phyloP scores from a whole-genome alignment of 2,113 vertebrate genomes.

The Colistium nudipinnis region DNA sequence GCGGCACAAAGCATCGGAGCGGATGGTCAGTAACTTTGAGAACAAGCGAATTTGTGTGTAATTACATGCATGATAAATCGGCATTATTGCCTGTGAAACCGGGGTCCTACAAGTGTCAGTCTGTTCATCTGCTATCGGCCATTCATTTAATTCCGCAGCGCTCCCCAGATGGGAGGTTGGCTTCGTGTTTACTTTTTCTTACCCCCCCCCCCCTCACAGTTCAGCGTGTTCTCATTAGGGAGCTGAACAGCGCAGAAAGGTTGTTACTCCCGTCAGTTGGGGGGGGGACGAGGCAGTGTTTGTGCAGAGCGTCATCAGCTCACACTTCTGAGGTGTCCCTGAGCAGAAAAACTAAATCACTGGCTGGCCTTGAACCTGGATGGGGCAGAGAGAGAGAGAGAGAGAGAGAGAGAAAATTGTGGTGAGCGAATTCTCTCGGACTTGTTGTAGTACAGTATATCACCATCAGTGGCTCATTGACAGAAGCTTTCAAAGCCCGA shows the following conservation, averaged over 20 bases:
- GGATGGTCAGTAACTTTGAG: conserved; percentile 20
- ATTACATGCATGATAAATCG: conserved; percentile 29
- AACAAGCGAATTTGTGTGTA: conserved; percentile 13
- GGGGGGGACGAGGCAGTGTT: conserved; percentile 2
- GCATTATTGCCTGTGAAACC: conserved; percentile 11
- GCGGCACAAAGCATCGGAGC: conserved; percentile 9
- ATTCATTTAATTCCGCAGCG: neutral
- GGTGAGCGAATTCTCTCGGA: neutral
- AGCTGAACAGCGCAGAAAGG: neutral
- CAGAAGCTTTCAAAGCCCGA: conserved; percentile 30
- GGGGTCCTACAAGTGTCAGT: neutral
- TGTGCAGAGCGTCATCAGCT: conserved; percentile 1
- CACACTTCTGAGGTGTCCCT: conserved; percentile 18
- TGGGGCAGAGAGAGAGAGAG: neutral
- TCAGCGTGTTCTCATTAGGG: conserved; percentile 24
- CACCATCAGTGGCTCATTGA: conserved; percentile 7
- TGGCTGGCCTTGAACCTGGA: neutral
- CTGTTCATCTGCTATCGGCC: conserved; percentile 14
- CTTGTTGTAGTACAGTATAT: conserved; percentile 16
- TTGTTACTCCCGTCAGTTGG: conserved; percentile 20
- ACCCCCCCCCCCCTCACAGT: neutral
- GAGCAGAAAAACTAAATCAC: conserved; percentile 21
- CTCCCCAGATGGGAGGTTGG: conserved; percentile 14
- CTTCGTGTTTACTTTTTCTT: neutral
- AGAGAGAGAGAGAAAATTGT: neutral